Conservation (phyloP, 2,797 vertebrate genomes). For the Labroides dimidiatus region DNA sequence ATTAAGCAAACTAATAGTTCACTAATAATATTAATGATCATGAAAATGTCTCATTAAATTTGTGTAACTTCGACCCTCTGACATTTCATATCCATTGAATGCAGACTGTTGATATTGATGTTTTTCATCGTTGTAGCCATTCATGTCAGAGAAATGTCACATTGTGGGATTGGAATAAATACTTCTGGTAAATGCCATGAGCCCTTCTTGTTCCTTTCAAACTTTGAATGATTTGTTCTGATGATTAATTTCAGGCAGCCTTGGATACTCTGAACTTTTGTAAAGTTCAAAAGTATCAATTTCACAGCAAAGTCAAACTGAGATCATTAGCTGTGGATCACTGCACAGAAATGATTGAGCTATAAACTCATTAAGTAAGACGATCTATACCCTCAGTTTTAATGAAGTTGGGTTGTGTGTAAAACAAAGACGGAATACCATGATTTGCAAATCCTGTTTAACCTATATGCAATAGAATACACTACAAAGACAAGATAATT, state of each 20-base stretch:
- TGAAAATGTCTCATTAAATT: constrained; percentile 28
- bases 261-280: background rate
- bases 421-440: too few relatives aligned
- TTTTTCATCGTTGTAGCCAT: constrained; percentile 40
- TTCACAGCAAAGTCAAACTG: too few relatives aligned
- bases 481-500: too few relatives aligned
- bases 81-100: constrained; percentile 37
- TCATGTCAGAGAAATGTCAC: constrained; percentile 43
- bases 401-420: too few relatives aligned
- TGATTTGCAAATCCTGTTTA: too few relatives aligned
- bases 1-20: constrained; percentile 31
- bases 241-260: background rate
- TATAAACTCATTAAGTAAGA: background rate
- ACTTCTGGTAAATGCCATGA: constrained; percentile 14
- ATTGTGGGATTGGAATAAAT: constrained; percentile 59
- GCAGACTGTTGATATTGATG: constrained; percentile 15
- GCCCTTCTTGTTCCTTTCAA: background rate
- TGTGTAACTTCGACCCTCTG: constrained; percentile 28
- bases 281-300: background rate
- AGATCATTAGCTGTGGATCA: constrained; percentile 7
- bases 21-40: constrained; percentile 50
- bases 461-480: too few relatives aligned
- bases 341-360: background rate
- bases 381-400: too few relatives aligned
- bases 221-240: background rate